Base-by-base conservation (phyloP, 1,140 invertebrate species). In the Rhizoglyphus robini region DNA sequence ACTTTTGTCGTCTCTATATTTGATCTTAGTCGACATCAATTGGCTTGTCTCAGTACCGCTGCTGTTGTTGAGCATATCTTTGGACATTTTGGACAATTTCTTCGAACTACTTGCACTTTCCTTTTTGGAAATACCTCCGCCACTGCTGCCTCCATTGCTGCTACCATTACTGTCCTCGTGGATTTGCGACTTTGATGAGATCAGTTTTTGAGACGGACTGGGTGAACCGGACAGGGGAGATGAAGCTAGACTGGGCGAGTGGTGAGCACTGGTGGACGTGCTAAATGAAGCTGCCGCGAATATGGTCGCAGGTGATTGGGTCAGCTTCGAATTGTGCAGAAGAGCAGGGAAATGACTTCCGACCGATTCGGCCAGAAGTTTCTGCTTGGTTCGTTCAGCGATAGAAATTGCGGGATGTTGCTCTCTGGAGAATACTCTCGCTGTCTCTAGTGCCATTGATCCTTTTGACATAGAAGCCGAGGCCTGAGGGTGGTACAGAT, bases 1-100 rank as follows among this genome's bases (percentile, higher is more conserved):
- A 69, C 77, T 62, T 27, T 70, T 67, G 51, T 66, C 65, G 38
- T 69, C 70, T 41, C 69, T 70, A 47, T 70, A 73, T 67, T 71
- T 68, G 47, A 75, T 79, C 77, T 62, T 75, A 72, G 79, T 72
- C 78, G 80, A 70, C 76, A 76, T 73, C 78, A 79, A 71, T 76
- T 48, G 30, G 29, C 41, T 65, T 2, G 48, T 36, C 47, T 65
- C 41, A n/a, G 15, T 59, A 20, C 57, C 23, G 5, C 2, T 3
- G 20, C 1, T 64, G 20, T 63, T 74, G 20, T 49, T 68, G 23
- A 23, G 48, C 36, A 36, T 75, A 72, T 8, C 65, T 38, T 61
- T 61, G 1, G 59, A 61, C 20, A 18, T 20, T 29, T 59, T 29
- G 8, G 57, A 36, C 32, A n/a, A 34, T 41, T 41, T 59, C 46